phyloP scores from a whole-genome alignment of 2,113 vertebrate species.

The Scortum barcoo region DNA sequence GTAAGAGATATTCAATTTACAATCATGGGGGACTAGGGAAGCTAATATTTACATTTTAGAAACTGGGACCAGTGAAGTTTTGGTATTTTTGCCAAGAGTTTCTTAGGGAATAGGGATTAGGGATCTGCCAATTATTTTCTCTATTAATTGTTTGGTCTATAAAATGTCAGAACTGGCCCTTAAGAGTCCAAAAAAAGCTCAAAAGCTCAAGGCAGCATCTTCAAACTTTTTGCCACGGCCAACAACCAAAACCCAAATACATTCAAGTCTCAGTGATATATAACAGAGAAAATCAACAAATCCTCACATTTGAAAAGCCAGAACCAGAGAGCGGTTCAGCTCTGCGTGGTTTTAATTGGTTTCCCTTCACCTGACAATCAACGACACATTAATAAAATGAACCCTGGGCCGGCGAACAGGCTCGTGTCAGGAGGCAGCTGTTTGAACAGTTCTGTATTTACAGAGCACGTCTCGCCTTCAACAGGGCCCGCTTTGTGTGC shows the following conservation, averaged over 20 bases:
- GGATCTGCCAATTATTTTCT: constrained; percentile 2
- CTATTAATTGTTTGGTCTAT: not conserved
- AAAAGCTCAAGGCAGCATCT: not conserved
- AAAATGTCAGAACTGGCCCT: not conserved
- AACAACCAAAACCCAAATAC: not conserved
- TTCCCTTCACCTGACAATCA: constrained; percentile 19
- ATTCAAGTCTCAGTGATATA: not conserved
- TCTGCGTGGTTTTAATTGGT: not conserved
- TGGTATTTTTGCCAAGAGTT: not conserved
- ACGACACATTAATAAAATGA: constrained; percentile 35
- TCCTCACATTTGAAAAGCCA: not conserved
- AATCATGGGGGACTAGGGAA: not conserved
- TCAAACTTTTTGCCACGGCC: not conserved
- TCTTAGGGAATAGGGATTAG: not conserved
- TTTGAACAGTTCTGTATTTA: constrained; percentile 56
- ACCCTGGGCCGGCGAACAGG: constrained; percentile 18
- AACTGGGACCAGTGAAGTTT: not conserved
- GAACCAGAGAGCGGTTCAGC: not conserved
- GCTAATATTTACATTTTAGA: not conserved
- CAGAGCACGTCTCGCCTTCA: constrained; percentile 44
- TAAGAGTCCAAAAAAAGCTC: not conserved
- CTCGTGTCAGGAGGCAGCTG: constrained; percentile 42
- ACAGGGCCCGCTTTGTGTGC: constrained; percentile 22
- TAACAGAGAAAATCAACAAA: not conserved
- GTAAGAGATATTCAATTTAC: not conserved